Conservation (phyloP, 2,888 invertebrate genomes). For the Leptopilina drosophilae region DNA sequence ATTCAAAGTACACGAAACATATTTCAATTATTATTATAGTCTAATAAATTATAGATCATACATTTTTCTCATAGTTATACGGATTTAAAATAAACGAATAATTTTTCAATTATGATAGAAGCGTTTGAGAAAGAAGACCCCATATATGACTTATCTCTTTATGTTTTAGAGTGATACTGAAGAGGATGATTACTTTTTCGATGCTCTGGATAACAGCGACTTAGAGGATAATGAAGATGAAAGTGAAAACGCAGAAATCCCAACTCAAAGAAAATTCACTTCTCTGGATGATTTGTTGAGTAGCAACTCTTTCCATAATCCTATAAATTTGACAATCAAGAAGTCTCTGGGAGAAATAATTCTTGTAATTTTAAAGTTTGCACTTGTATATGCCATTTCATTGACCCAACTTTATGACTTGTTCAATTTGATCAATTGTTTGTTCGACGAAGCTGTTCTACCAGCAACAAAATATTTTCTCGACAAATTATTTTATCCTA, state of each 20-base stretch:
- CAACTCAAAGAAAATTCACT: neutral
- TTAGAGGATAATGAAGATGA: neutral
- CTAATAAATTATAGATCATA: no score
- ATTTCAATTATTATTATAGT: no score
- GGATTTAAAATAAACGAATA: no score
- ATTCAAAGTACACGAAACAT: no score
- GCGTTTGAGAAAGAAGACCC: no score
- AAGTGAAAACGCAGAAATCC: neutral
- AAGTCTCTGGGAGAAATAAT: neutral
- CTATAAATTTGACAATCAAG: neutral
- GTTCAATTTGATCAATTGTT: neutral
- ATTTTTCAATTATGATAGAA: no score
- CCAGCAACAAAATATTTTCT: neutral
- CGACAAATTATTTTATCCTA: neutral
- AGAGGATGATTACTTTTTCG: neutral
- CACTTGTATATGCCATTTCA: neutral
- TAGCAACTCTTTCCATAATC: neutral
- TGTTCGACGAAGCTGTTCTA: neutral
- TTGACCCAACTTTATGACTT: neutral
- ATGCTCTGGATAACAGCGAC: neutral
- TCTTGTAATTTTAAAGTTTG: neutral
- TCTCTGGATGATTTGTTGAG: neutral
- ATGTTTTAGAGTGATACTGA: neutral
- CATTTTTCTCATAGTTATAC: no score
- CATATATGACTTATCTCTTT: neutral